Conservation (phyloP, 2,888 invertebrate species). For the Amaurobius ferox region DNA sequence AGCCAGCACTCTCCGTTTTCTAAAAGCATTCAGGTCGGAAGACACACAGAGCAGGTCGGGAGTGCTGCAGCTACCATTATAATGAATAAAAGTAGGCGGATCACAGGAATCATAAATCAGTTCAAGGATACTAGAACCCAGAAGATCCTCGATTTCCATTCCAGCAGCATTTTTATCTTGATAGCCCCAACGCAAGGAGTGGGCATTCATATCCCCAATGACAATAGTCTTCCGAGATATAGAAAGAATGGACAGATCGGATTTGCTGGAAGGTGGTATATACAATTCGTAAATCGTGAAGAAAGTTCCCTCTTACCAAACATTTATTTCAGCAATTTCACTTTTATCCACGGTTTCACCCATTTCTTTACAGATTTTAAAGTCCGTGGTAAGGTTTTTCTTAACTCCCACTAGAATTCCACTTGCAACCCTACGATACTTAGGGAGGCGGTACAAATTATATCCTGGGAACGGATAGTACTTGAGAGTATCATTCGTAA, state of each 20-base stretch:
- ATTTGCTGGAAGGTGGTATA: background rate
- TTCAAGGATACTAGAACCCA: background rate
- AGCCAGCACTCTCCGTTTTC: background rate
- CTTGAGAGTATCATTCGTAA: too few relatives aligned
- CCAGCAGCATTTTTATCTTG: background rate
- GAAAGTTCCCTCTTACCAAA: background rate
- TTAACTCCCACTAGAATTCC: too few relatives aligned
- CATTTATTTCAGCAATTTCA: too few relatives aligned
- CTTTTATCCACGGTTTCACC: background rate
- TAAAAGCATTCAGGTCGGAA: background rate
- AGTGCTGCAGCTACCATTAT: background rate
- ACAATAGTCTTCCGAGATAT: background rate
- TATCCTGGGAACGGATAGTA: background rate
- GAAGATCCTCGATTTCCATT: background rate
- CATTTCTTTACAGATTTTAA: conserved; percentile 17
- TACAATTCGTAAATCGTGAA: background rate
- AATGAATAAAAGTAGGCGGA: background rate
- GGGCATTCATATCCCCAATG: background rate
- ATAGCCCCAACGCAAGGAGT: too few relatives aligned
- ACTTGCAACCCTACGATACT: too few relatives aligned
- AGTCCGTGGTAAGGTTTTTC: too few relatives aligned
- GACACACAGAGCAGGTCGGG: conserved; percentile 1
- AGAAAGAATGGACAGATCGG: too few relatives aligned
- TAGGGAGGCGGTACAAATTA: background rate
- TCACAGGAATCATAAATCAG: background rate